Conservation (phyloP, 2,113 vertebrate species). For the Festucalex cinctus region DNA sequence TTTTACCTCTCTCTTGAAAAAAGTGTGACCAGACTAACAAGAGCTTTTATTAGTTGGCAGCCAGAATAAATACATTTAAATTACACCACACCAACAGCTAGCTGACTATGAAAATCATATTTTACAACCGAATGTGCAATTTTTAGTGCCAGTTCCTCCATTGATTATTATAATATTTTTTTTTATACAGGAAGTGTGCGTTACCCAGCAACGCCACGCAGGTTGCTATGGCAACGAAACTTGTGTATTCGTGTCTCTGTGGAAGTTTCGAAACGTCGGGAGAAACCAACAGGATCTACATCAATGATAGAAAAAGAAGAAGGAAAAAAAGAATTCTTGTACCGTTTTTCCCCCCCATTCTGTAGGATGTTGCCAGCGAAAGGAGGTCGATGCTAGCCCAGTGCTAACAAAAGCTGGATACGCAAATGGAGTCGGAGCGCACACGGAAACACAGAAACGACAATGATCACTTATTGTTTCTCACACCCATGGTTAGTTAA, state of each 20-base stretch:
- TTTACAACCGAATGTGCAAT: background rate
- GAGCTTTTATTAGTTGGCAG: too few species aligned
- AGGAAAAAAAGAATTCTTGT: background rate
- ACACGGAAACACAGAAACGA: slow-evolving; percentile 44
- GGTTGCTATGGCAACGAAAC: slow-evolving; percentile 40
- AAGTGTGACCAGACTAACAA: slow-evolving; percentile 1
- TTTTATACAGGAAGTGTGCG: slow-evolving; percentile 52
- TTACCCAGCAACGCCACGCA: slow-evolving; percentile 27
- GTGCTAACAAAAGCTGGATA: background rate
- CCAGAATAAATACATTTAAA: background rate
- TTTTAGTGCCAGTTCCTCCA: slow-evolving; percentile 2
- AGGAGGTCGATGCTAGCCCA: background rate
- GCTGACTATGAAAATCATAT: background rate
- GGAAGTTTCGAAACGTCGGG: background rate
- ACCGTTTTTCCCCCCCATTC: background rate
- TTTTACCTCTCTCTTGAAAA: slow-evolving; percentile 3
- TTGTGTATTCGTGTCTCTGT: slow-evolving; percentile 6
- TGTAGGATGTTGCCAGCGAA: background rate
- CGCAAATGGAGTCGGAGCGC: slow-evolving; percentile 29
- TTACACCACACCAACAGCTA: background rate
- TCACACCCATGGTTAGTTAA: slow-evolving; percentile 59
- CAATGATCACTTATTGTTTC: slow-evolving; percentile 25
- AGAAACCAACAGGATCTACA: background rate
- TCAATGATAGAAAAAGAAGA: too few species aligned
- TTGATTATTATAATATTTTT: background rate